These are phyloP conservation scores for Alca torda DNA, from an alignment of 2,797 vertebrate genomes.

Conservation along the genomic window DNA sequence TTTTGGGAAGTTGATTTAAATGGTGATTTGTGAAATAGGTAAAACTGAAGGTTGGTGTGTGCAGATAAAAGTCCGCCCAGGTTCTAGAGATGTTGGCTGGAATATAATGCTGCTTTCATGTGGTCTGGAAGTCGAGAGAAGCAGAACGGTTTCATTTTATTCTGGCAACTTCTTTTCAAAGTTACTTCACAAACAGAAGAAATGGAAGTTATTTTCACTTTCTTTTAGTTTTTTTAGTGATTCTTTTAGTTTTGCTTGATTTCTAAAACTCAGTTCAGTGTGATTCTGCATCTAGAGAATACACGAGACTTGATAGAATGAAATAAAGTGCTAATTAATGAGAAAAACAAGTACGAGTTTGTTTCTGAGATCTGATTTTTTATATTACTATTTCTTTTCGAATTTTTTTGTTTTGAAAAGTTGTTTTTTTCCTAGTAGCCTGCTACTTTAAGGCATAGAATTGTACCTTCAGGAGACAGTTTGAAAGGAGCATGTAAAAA, in stretches of 20 bases:
- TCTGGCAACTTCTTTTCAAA: background rate
- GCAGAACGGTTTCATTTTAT: background rate
- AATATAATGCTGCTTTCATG: background rate
- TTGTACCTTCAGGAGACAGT: background rate
- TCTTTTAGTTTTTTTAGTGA: background rate
- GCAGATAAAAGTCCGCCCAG: background rate
- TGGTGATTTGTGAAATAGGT: background rate
- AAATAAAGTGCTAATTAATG: background rate
- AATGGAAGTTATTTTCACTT: background rate
- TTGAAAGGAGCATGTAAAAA: slow-evolving; percentile 1
- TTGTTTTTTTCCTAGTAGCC: background rate
- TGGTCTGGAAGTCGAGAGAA: background rate
- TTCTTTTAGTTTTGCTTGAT: background rate
- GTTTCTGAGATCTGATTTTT: background rate
- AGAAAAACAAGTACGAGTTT: background rate
- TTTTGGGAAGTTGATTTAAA: background rate
- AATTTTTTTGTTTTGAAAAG: background rate
- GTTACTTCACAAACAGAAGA: background rate
- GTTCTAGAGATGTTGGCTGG: background rate
- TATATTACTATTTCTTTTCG: background rate
- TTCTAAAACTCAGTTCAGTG: background rate
- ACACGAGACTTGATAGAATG: background rate
- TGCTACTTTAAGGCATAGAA: background rate
- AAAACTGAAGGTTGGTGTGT: background rate
- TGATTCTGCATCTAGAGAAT: background rate